Conservation (phyloP, 2,113 vertebrate genomes). For the Pithys albifrons region DNA sequence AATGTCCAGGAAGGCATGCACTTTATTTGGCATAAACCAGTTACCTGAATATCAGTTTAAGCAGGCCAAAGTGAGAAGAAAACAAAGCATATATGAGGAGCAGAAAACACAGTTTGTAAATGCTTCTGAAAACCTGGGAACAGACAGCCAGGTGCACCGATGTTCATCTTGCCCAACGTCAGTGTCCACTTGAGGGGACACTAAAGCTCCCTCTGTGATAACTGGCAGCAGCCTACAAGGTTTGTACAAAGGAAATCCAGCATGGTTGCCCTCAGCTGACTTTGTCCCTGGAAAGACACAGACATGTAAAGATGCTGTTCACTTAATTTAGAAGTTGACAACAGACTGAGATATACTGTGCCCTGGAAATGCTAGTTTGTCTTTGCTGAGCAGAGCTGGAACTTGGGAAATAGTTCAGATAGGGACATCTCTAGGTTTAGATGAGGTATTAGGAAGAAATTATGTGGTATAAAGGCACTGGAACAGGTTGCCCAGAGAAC, state of each 20-base stretch:
- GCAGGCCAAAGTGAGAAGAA: not conserved
- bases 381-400: not conserved
- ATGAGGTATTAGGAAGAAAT: not conserved
- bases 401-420: not conserved
- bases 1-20: not conserved
- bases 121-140: not conserved
- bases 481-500: not conserved
- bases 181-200: not conserved
- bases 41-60: not conserved
- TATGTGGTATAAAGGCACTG: not conserved
- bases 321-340: not conserved
- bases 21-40: not conserved
- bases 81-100: not conserved
- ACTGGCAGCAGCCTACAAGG: not conserved
- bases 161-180: not conserved
- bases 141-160: not conserved
- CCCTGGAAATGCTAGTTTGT: not conserved
- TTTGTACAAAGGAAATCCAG: not conserved
- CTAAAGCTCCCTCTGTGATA: not conserved
- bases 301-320: not conserved
- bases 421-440: not conserved
- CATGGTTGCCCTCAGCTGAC: not conserved
- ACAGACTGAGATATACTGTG: not conserved
- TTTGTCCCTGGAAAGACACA: not conserved
- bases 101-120: not conserved